These are phyloP conservation scores for Crypturellus undulatus DNA, from an alignment of 2,113 vertebrate species.

Conservation along the genomic window DNA sequence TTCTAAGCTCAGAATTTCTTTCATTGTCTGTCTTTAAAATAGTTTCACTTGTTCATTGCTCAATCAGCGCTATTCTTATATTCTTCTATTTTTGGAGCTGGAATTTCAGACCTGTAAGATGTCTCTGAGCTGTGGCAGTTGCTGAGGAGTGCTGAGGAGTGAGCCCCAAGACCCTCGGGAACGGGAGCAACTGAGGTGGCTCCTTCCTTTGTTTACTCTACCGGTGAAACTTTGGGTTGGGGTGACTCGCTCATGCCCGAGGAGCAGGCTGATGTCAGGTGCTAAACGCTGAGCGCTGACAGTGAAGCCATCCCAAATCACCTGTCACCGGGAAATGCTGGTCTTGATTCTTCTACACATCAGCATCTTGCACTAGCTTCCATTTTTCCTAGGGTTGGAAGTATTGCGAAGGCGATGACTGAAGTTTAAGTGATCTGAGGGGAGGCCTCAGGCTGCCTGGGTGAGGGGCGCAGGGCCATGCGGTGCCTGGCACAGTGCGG, in stretches of 20 bases:
- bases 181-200: accelerated
- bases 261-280: not conserved
- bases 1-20: not conserved
- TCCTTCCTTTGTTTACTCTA: not conserved
- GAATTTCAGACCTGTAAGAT: not conserved
- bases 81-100: conserved; percentile 15
- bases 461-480: accelerated
- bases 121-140: not conserved
- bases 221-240: not conserved
- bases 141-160: not conserved
- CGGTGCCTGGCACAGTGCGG: not conserved
- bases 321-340: not conserved
- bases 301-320: not conserved
- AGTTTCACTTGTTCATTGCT: not conserved
- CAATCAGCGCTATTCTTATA: not conserved
- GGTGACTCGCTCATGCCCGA: accelerated
- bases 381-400: not conserved
- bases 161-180: not conserved
- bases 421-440: not conserved
- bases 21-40: not conserved
- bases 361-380: not conserved
- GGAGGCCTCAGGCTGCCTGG: not conserved
- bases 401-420: accelerated
- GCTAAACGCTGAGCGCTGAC: not conserved
- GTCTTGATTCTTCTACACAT: not conserved